Evolutionary conservation across 2,888 invertebrate species (phyloP).

Genomic region (Arrhopalites spinosus): DNA sequence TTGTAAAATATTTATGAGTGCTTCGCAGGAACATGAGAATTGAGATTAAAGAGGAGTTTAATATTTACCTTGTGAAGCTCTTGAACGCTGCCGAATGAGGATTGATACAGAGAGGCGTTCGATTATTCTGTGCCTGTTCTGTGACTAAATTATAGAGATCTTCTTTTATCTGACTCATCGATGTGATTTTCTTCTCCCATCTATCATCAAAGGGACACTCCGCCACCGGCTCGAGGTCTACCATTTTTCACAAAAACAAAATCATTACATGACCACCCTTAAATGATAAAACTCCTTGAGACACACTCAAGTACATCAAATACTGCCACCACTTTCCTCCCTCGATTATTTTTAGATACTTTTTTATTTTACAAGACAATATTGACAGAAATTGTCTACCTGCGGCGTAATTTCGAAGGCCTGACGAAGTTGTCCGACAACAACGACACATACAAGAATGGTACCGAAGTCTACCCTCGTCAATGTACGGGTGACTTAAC

Average conservation of each 20-base stretch:
- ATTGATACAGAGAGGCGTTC: slow-evolving; percentile 98
- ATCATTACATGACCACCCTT: no score
- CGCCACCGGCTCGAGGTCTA: slow-evolving; percentile 91
- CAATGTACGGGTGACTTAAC: slow-evolving; percentile 94
- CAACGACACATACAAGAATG: slow-evolving; percentile 99
- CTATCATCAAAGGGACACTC: slow-evolving; percentile 90
- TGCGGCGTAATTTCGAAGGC: slow-evolving; percentile 66
- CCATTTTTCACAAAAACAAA: no score
- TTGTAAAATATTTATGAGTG: no score
- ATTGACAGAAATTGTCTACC: no score
- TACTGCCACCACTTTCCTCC: no score
- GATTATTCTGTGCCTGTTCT: slow-evolving; percentile 91
- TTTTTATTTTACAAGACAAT: no score
- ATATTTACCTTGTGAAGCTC: no score
- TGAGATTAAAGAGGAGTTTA: no score
- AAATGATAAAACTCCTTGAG: no score
- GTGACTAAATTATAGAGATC: slow-evolving; percentile 99
- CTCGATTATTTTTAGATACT: no score
- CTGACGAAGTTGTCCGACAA: slow-evolving; percentile 73
- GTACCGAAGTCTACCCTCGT: slow-evolving; percentile 96
- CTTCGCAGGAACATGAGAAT: no score
- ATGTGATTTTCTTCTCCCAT: slow-evolving; percentile 94
- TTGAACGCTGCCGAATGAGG: slow-evolving; percentile 99
- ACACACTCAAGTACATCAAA: no score
- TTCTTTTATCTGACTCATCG: slow-evolving; percentile 95